Conservation (phyloP, 2,888 invertebrate genomes). For the Tinea semifulvella region DNA sequence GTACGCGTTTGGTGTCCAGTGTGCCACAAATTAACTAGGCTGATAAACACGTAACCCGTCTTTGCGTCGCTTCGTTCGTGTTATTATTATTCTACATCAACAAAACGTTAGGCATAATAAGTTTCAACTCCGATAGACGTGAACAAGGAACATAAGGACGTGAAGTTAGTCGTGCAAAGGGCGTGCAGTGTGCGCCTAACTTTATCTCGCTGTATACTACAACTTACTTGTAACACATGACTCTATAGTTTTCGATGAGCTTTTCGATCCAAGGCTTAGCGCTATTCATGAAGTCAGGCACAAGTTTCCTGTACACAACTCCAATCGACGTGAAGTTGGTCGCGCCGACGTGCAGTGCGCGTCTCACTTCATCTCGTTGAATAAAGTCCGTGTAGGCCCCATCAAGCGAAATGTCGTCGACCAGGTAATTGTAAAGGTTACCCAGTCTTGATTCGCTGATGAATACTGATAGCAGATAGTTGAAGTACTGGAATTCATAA, state of each 20-base stretch:
- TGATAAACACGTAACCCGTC: too few species aligned
- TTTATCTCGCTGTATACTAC: too few species aligned
- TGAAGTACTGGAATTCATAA: conserved; percentile 62
- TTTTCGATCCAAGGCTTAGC: conserved; percentile 66
- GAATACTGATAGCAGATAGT: conserved; percentile 53
- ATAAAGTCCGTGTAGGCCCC: conserved; percentile 53
- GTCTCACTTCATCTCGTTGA: conserved; percentile 46
- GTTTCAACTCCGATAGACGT: too few species aligned
- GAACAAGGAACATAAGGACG: too few species aligned
- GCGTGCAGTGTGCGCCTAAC: too few species aligned
- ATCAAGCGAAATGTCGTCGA: conserved; percentile 44
- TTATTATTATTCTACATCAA: too few species aligned
- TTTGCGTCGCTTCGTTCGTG: too few species aligned
- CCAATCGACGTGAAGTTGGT: conserved; percentile 58
- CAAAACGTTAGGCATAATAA: too few species aligned
- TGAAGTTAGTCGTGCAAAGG: too few species aligned
- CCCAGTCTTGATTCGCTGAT: conserved; percentile 45
- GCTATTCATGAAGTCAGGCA: conserved; percentile 64
- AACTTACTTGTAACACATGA: conserved; percentile 69
- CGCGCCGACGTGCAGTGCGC: conserved; percentile 62
- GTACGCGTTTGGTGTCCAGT: too few species aligned
- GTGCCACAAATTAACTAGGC: too few species aligned
- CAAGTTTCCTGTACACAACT: conserved; percentile 56
- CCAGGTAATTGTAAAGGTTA: conserved; percentile 59
- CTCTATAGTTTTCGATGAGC: conserved; percentile 60